phyloP scores from a whole-genome alignment of 2,113 vertebrate species.

The Euleptes europaea region DNA sequence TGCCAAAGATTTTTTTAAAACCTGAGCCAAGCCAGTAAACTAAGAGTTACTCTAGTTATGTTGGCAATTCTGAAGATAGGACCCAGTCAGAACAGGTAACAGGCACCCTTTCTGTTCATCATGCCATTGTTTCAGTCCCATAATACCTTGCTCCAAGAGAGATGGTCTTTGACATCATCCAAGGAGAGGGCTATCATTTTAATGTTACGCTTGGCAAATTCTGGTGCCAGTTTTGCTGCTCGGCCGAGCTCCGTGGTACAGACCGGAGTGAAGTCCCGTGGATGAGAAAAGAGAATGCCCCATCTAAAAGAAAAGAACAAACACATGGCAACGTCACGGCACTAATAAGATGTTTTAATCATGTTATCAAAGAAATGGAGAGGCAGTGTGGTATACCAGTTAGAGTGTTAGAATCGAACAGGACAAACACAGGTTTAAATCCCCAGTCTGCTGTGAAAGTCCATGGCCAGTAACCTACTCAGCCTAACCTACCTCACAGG shows the following conservation, averaged over 20 bases:
- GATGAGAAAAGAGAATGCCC: conserved; percentile 97
- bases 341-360: neutral
- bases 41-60: neutral
- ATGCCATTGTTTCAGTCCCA: accelerated
- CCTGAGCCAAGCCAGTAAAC: neutral
- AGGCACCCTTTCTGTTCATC: neutral
- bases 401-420: too few species aligned
- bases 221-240: conserved; percentile 78
- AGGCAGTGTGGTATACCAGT: too few species aligned
- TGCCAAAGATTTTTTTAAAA: neutral
- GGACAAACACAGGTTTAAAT: too few species aligned
- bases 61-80: neutral
- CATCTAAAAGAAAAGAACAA: conserved; percentile 77
- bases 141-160: conserved; percentile 88
- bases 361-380: neutral
- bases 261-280: conserved; percentile 92
- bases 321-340: neutral
- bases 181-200: conserved; percentile 96
- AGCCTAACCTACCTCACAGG: too few species aligned
- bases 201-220: conserved; percentile 89
- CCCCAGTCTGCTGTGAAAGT: too few species aligned
- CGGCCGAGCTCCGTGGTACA: conserved; percentile 95
- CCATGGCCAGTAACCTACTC: too few species aligned
- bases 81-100: neutral
- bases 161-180: conserved; percentile 91